A percentile compares a stretch with the other conserved stretches of the same genome.
These are phyloP conservation scores for Holothuria glaberrima DNA, from an alignment of 35 echinoderm and acorn worm species.

Conservation along the genomic window DNA sequence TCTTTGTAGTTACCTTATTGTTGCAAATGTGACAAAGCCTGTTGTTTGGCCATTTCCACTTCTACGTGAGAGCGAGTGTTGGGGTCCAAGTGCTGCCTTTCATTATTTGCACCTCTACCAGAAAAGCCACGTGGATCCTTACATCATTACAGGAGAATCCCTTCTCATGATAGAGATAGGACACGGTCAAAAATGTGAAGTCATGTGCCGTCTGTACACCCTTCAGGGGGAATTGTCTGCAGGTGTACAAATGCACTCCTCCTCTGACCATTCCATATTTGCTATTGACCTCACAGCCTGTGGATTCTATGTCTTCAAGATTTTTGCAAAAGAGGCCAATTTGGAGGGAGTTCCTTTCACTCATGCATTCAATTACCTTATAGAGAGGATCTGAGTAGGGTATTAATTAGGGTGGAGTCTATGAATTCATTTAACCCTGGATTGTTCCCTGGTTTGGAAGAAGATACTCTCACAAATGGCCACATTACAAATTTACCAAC, in stretches of 20 bases:
- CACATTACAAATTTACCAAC: no score
- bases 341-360: slow-evolving; percentile 22
- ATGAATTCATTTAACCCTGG: no score
- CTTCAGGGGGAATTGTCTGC: background rate
- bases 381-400: background rate
- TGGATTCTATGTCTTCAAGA: slow-evolving; percentile 43
- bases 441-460: no score
- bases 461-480: no score
- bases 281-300: background rate
- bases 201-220: slow-evolving; percentile 3
- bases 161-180: slow-evolving; percentile 62
- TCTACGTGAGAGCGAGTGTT: slow-evolving; percentile 19
- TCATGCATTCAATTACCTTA: slow-evolving; percentile 48
- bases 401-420: no score
- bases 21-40: slow-evolving; percentile 43
- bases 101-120: slow-evolving; percentile 51
- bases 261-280: background rate
- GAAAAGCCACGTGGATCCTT: slow-evolving; percentile 74
- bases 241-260: background rate
- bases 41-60: slow-evolving; percentile 59
- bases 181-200: background rate
- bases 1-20: slow-evolving; percentile 88
- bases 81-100: slow-evolving; percentile 73
- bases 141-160: slow-evolving; percentile 52
- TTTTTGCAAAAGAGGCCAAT: slow-evolving; percentile 33